These are phyloP conservation scores for Gymnoscelis rufifasciata DNA, from an alignment of 2,888 invertebrate genomes.

Conservation along the genomic window DNA sequence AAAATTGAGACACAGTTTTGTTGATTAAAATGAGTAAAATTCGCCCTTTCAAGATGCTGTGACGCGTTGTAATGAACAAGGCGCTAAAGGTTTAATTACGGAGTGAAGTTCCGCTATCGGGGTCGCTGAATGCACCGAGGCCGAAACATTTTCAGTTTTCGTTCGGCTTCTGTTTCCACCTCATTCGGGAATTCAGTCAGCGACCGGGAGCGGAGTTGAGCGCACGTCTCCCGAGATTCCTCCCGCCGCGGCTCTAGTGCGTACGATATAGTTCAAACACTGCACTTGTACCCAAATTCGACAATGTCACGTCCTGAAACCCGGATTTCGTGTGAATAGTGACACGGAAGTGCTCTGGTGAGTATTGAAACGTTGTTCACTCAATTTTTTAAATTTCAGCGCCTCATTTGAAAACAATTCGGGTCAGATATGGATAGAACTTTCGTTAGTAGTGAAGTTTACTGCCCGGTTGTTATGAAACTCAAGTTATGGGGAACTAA, in stretches of 20 bases:
- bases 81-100: slow-evolving; percentile 12
- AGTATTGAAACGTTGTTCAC: slow-evolving; percentile 22
- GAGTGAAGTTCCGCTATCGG: slow-evolving; percentile 22
- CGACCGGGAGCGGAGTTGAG: slow-evolving; percentile 22
- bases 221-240: slow-evolving; percentile 20
- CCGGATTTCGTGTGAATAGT: slow-evolving; percentile 42
- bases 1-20: too few relatives aligned
- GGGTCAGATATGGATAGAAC: slow-evolving; percentile 14
- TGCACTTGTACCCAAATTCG: slow-evolving; percentile 6
- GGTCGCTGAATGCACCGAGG: slow-evolving; percentile 22
- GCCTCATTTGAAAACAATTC: slow-evolving; percentile 15
- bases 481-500: slow-evolving; percentile 3
- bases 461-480: slow-evolving; percentile 11
- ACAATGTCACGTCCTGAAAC: slow-evolving; percentile 22
- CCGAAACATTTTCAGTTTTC: slow-evolving; percentile 18
- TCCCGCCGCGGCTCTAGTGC: neutral
- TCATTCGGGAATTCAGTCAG: slow-evolving; percentile 16
- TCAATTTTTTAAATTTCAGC: slow-evolving; percentile 14
- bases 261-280: slow-evolving; percentile 2
- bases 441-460: slow-evolving; percentile 12
- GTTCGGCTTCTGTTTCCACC: slow-evolving; percentile 12
- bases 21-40: too few relatives aligned
- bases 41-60: too few relatives aligned
- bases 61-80: neutral
- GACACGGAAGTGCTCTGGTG: slow-evolving; percentile 25